These are phyloP conservation scores for Eonycteris spelaea DNA, from an alignment of 2,113 vertebrate genomes.

Conservation along the genomic window DNA sequence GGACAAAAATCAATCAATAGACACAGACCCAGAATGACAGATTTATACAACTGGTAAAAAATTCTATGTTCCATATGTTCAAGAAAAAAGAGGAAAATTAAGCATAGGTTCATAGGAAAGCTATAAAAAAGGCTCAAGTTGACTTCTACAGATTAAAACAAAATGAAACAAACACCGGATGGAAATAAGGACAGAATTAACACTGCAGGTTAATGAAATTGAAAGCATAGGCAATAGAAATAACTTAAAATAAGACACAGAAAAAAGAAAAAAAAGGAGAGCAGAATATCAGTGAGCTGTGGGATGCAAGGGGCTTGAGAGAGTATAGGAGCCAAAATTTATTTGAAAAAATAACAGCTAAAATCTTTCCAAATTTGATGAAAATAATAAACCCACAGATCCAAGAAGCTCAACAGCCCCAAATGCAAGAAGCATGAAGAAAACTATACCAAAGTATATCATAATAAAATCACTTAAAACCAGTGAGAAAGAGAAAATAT, in stretches of 20 bases:
- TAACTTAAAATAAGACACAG: not conserved
- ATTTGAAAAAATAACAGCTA: not conserved
- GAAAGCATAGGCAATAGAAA: not conserved
- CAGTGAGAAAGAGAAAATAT: not conserved
- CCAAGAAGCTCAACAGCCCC: not conserved
- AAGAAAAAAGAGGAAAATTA: not conserved
- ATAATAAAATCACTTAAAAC: not conserved
- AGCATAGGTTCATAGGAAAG: not conserved
- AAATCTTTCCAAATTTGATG: not conserved
- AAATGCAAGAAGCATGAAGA: not conserved
- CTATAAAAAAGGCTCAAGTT: not conserved
- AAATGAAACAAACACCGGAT: not conserved
- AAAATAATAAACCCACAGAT: not conserved
- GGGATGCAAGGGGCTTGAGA: not conserved
- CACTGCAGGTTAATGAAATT: not conserved
- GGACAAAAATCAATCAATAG: not conserved
- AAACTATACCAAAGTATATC: not conserved
- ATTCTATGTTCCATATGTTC: not conserved
- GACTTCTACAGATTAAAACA: not conserved
- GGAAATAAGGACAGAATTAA: not conserved
- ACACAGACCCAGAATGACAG: not conserved
- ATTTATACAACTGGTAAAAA: not conserved
- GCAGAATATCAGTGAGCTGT: not conserved
- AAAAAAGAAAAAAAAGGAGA: not conserved
- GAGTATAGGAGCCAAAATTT: not conserved